phyloP scores from a whole-genome alignment of 1,140 invertebrate species.

The Drosophila virilis region DNA sequence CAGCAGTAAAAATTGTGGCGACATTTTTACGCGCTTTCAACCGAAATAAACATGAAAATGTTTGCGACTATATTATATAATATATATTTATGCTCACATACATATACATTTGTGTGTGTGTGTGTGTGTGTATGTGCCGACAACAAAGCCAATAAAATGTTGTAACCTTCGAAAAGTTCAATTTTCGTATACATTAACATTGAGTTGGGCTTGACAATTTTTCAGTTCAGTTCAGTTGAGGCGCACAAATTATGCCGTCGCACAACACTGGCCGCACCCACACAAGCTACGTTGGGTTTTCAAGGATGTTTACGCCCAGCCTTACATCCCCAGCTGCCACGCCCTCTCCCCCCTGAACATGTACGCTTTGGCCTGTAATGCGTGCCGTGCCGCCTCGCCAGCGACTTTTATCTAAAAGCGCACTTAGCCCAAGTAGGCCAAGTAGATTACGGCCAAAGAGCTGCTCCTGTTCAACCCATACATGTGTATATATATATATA shows the following conservation, averaged over 20 bases:
- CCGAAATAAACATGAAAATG: conserved; percentile 77
- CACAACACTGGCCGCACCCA: conserved; percentile 75
- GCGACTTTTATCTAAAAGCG: conserved; percentile 80
- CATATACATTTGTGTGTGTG: background rate
- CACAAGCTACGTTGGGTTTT: conserved; percentile 39
- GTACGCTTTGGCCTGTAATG: conserved; percentile 38
- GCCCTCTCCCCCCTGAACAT: background rate
- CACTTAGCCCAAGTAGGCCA: conserved; percentile 81
- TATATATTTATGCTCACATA: conserved; percentile 31
- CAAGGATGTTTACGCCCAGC: conserved; percentile 26
- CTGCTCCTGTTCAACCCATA: conserved; percentile 31
- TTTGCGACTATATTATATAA: conserved; percentile 60
- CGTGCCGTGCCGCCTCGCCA: conserved; percentile 66
- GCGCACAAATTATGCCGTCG: conserved; percentile 77
- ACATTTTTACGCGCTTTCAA: conserved; percentile 73
- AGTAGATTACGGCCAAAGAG: conserved; percentile 73
- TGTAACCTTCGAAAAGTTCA: conserved; percentile 81
- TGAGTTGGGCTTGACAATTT: conserved; percentile 79
- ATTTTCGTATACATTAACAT: conserved; percentile 77
- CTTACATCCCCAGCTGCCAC: background rate
- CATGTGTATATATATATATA: conserved; percentile 4
- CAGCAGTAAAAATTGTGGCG: conserved; percentile 49
- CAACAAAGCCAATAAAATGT: conserved; percentile 76
- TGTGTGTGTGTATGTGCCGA: conserved; percentile 7
- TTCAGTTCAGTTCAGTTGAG: conserved; percentile 59